phyloP scores from a whole-genome alignment of 2,797 vertebrate genomes.

The Valencia hispanica region DNA sequence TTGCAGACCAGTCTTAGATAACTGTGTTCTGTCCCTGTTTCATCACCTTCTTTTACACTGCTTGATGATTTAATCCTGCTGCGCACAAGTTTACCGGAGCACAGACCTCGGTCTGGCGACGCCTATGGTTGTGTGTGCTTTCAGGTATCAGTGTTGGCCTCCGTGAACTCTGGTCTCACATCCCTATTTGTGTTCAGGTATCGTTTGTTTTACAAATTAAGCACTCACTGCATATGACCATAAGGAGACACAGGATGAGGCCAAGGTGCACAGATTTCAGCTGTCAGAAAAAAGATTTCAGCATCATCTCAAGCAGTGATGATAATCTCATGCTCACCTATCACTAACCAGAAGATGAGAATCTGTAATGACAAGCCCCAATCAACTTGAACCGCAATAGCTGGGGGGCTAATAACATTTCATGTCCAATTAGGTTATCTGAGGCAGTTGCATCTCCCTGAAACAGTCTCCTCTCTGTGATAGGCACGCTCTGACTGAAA shows the following conservation, averaged over 20 bases:
- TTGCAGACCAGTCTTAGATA: no score
- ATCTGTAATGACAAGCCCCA: conserved; percentile 75
- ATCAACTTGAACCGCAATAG: conserved; percentile 72
- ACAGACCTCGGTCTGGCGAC: no score
- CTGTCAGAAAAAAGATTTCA: conserved; percentile 40
- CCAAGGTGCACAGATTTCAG: conserved; percentile 45
- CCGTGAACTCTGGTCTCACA: no score
- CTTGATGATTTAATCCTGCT: no score
- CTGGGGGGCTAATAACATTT: conserved; percentile 79
- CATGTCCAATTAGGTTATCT: conserved; percentile 77
- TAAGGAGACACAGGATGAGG: conserved; percentile 36
- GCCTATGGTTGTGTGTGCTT: no score
- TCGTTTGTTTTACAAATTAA: no score
- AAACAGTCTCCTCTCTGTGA: conserved; percentile 53
- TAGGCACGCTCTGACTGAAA: conserved; percentile 37
- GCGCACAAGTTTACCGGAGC: no score
- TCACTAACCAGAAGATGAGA: conserved; percentile 63
- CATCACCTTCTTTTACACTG: no score
- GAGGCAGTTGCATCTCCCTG: conserved; percentile 50
- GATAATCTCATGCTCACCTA: conserved; percentile 58
- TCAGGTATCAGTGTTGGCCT: no score
- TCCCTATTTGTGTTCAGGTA: no score
- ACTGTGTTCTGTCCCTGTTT: no score
- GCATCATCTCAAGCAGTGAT: conserved; percentile 39
- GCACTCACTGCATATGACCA: conserved; percentile 36